phyloP scores from a whole-genome alignment of 2,797 vertebrate genomes.

The Austrolebias charrua region DNA sequence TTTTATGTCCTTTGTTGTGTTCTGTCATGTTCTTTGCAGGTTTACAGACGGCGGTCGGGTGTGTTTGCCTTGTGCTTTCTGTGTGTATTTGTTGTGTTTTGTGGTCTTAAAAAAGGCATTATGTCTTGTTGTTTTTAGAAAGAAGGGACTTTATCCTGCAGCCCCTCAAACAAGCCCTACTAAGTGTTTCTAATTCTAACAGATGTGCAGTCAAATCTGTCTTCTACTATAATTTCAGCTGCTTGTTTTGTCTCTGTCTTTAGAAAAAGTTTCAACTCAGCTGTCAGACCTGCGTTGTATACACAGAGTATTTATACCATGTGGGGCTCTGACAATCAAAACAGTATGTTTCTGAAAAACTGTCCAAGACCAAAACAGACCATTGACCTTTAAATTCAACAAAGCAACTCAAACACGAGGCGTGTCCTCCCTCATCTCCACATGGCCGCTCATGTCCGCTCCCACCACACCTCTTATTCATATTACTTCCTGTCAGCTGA shows the following conservation, averaged over 20 bases:
- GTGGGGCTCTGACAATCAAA: conserved; percentile 26
- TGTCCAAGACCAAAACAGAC: conserved; percentile 46
- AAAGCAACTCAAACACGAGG: conserved; percentile 53
- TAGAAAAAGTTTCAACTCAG: neutral
- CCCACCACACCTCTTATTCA: conserved; percentile 54
- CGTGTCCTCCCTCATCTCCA: conserved; percentile 6
- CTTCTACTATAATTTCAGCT: neutral
- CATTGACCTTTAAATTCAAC: conserved; percentile 56
- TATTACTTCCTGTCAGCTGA: conserved; percentile 45
- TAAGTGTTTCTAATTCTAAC: too few species aligned
- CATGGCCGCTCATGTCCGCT: conserved; percentile 9
- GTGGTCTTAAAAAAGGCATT: too few species aligned
- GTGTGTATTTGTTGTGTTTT: too few species aligned
- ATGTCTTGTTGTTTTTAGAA: too few species aligned
- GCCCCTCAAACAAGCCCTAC: too few species aligned
- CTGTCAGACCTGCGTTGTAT: neutral
- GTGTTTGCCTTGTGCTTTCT: too few species aligned
- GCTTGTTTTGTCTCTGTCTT: neutral
- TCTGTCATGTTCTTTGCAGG: too few species aligned
- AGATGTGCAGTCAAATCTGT: too few species aligned
- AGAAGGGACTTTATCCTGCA: neutral
- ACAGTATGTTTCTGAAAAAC: conserved; percentile 28
- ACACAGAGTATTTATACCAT: conserved; percentile 7
- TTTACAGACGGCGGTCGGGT: too few species aligned
- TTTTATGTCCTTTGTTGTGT: too few species aligned